Percentiles rank a stretch among this genome's conserved stretches.
Conservation (phyloP, 2,888 invertebrate species). For the Lepeophtheirus nordmannii region DNA sequence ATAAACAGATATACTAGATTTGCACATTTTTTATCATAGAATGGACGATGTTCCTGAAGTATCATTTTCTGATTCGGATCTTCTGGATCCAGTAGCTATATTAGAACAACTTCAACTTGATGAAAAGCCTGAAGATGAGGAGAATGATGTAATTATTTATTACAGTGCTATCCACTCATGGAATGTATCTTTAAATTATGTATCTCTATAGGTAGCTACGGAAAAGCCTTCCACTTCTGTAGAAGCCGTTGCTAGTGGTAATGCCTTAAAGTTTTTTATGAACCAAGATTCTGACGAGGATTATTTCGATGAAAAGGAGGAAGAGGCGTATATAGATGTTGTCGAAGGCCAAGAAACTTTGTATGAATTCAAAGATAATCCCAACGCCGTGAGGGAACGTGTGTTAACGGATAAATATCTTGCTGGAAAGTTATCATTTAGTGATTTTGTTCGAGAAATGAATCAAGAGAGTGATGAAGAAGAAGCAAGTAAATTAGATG, state of each 20-base stretch:
- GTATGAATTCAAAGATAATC: neutral
- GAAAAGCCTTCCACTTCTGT: no score
- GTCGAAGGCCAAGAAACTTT: neutral
- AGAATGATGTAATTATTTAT: no score
- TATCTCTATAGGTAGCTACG: no score
- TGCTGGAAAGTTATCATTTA: neutral
- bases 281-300: neutral
- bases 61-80: no score
- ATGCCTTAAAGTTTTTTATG: neutral
- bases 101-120: no score
- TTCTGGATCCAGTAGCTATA: no score
- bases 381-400: neutral
- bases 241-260: neutral
- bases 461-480: slow-evolving; percentile 5
- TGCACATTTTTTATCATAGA: no score
- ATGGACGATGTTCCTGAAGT: no score
- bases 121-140: no score
- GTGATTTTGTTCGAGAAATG: slow-evolving; percentile 17
- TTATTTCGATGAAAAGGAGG: neutral
- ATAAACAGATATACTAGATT: no score
- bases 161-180: no score
- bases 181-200: no score
- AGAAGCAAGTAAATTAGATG: neutral
- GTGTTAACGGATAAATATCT: slow-evolving; percentile 16
- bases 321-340: neutral